Base-by-base conservation (phyloP, 2,888 invertebrate species). In the Adelognathus sp. region DNA sequence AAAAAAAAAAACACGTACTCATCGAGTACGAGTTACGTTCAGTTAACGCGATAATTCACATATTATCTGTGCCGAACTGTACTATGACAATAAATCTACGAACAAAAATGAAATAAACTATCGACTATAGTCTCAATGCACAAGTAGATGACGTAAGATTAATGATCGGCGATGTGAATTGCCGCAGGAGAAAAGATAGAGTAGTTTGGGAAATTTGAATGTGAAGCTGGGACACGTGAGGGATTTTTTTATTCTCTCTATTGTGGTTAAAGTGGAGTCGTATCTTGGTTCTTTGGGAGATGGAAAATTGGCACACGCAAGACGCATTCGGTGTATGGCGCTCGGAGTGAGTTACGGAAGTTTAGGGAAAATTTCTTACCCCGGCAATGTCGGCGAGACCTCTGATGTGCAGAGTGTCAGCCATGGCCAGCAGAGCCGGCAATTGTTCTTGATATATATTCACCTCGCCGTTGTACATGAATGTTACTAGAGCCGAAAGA, bases 401-500 rank as follows among this genome's bases (percentile, higher is more conserved):
- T 83, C 96, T 95, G 61, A 97, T 96, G 87, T 96, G 96, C 77
- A 97, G 92, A 2, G 96, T 94, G 90, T 96, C 96, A 11, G 97
- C 97, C 86, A 97, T 94, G 76, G 95, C 93, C 52, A 97, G 93
- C 75, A 97, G 92, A 54, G 95, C 95, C 3, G 96, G 96, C 83
- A 97, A 93, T 89, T 96, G 94, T 85, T 95, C 95, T 91, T 96
- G 95, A 80, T 96, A 96, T 31, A 97, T 96, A 78, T 97, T 96
- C 87, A 97, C 97, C 91, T 97, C 97, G 1, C 97, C 97, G 58
- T 96, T 96, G 91, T 97, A 97, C 95, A 97, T 97, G 91, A 97
- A 97, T 2, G 96, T 95, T 39, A 97, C 94, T 76, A 97, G 94
- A 9, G 96, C 95, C 67, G 94, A 93, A 74, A 96, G 92, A 88